Conservation (phyloP, 2,797 vertebrate species). For the Mus minutoides region DNA sequence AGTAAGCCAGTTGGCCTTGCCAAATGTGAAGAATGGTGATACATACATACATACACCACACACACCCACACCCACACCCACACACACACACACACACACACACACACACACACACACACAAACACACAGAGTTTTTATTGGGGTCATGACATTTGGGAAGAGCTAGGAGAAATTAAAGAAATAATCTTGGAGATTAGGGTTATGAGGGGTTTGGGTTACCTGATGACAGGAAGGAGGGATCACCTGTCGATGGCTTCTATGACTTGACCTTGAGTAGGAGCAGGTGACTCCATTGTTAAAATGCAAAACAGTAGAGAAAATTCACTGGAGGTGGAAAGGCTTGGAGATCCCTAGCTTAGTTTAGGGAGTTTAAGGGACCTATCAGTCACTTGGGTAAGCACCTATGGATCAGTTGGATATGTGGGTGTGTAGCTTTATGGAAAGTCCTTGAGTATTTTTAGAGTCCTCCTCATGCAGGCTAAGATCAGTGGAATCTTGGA, state of each 20-base stretch:
- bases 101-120: too few relatives aligned
- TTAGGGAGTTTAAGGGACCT: not conserved
- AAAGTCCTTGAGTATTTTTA: not conserved
- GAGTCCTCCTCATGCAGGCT: not conserved
- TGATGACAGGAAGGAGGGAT: accelerated
- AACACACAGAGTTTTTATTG: not conserved
- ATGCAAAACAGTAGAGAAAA: not conserved
- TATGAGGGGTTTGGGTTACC: not conserved
- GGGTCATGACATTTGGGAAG: not conserved
- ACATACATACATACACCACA: too few relatives aligned
- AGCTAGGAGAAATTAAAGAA: not conserved
- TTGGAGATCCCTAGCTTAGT: not conserved
- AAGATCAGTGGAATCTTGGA: not conserved
- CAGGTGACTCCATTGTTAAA: not conserved
- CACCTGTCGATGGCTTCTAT: not conserved
- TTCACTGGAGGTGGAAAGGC: not conserved
- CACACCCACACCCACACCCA: too few relatives aligned
- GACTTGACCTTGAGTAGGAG: not conserved
- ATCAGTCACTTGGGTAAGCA: not conserved
- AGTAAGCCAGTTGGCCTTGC: not conserved
- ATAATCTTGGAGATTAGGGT: not conserved
- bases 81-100: too few relatives aligned
- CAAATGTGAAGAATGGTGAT: not conserved
- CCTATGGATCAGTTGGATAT: accelerated
- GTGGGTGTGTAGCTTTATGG: not conserved